Conservation (phyloP, 1,140 invertebrate genomes). For the Coptotermes formosanus region DNA sequence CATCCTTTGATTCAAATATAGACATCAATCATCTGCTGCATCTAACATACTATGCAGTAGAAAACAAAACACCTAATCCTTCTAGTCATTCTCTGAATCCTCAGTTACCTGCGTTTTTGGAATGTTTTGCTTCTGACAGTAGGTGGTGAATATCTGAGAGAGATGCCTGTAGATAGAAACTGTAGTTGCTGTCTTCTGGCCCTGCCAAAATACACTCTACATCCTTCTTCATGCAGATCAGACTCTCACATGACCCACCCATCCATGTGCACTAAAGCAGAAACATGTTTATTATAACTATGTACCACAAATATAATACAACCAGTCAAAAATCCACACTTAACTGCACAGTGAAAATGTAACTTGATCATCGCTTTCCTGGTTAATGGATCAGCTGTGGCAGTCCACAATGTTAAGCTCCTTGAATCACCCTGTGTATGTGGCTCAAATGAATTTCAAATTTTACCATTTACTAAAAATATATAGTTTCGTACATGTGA, state of each 20-base stretch:
- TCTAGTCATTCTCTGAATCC: slow-evolving; percentile 21
- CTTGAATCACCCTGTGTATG: too few relatives aligned
- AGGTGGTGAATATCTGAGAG: slow-evolving; percentile 61
- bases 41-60: too few relatives aligned
- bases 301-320: not conserved
- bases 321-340: too few relatives aligned
- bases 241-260: slow-evolving; percentile 30
- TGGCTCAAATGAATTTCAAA: too few relatives aligned
- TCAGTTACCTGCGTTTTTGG: slow-evolving; percentile 41
- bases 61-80: not conserved
- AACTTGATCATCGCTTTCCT: too few relatives aligned
- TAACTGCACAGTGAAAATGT: too few relatives aligned
- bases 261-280: slow-evolving; percentile 2
- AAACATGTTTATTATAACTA: not conserved
- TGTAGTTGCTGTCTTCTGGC: slow-evolving; percentile 47
- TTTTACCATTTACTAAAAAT: too few relatives aligned
- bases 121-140: slow-evolving; percentile 48
- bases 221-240: slow-evolving; percentile 41
- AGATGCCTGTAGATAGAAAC: slow-evolving; percentile 52
- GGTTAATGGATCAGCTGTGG: too few relatives aligned
- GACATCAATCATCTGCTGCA: too few relatives aligned
- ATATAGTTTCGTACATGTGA: too few relatives aligned
- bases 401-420: too few relatives aligned
- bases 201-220: slow-evolving; percentile 50
- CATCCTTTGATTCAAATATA: too few relatives aligned